Base-by-base conservation (phyloP, 2,797 vertebrate genomes). In the Dendrocincla fuliginosa region DNA sequence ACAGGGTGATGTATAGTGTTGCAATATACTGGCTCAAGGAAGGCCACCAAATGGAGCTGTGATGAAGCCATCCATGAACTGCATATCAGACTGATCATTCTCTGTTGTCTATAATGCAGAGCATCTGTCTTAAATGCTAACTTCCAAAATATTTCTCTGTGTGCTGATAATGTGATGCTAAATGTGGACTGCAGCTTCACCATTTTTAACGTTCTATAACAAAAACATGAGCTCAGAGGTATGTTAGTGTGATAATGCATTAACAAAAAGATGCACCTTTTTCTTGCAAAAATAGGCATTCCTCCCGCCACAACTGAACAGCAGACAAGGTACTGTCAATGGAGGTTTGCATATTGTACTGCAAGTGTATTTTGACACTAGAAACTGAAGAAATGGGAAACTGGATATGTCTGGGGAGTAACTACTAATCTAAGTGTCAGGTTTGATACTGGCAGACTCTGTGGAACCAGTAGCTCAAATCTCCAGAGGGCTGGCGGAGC, bases 371-470 rank as follows among this genome's bases (percentile, higher is more conserved):
- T 96, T 96, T 95, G 96, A 97, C 91, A 94, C 91, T 94, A 96
- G 96, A 96, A 96, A 90, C 94, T 84, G 85, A 95, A 97, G 93
- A 96, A 96, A 96, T 80, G 87, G 83, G 93, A 96, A 96, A 97
- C 92, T 87, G 93, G 95, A 95, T 96, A 90, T 64, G 94, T 93
- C 91, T 95, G 74, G 91, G 87, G 82, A 94, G 74, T 86, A 92
- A 80, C 71, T 96, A 90, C 90, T 96, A 79, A 96, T 94, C 89
- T 94, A 93, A 96, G 95, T 95, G 95, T 97, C 93, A 89, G 95
- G 89, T 95, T 95, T 96, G 94, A 90, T 96, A 90, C 63, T 94
- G 87, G 88, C 95, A 96, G 95, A 96, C 95, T 95, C 57, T 39
- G 63, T 93, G 96, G 96, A 97, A 96, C 95, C 96, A 95, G 94